Evolutionary conservation across 2,113 vertebrate genomes (phyloP).

Genomic region (Brevimyrus niger): DNA sequence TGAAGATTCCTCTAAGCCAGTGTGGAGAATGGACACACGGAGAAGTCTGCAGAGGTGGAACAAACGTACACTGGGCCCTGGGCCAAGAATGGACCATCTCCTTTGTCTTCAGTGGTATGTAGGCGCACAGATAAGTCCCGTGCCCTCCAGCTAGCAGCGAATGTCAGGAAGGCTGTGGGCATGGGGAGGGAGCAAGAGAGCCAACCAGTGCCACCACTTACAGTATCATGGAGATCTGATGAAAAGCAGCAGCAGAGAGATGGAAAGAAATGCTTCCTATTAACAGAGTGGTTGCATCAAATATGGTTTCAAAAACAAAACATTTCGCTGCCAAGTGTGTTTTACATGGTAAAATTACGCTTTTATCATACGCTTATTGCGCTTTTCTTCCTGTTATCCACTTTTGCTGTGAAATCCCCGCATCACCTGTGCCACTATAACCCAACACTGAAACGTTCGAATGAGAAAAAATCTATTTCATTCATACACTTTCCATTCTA

Average conservation of each 20-base stretch:
- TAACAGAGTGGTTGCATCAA: not conserved
- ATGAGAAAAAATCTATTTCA: not conserved
- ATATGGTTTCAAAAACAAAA: not conserved
- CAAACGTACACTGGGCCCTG: too few species aligned
- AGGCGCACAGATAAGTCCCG: not conserved
- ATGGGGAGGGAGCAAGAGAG: not conserved
- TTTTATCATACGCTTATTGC: not conserved
- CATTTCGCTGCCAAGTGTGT: not conserved
- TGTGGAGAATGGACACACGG: not conserved
- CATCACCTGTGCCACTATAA: not conserved
- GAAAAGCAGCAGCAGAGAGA: not conserved
- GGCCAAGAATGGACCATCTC: too few species aligned
- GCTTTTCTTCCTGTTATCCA: not conserved
- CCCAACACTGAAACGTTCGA: not conserved
- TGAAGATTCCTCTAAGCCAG: not conserved
- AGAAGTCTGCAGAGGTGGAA: too few species aligned
- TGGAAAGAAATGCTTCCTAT: not conserved
- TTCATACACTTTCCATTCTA: not conserved
- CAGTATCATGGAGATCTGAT: not conserved
- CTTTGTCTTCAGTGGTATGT: not conserved
- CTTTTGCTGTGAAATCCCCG: not conserved
- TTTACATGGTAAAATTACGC: not conserved
- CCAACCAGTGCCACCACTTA: not conserved
- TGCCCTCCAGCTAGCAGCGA: not conserved
- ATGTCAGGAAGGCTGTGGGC: not conserved